These are phyloP conservation scores for Rhinogobius similis DNA, from an alignment of 2,113 vertebrate species.

Conservation along the genomic window DNA sequence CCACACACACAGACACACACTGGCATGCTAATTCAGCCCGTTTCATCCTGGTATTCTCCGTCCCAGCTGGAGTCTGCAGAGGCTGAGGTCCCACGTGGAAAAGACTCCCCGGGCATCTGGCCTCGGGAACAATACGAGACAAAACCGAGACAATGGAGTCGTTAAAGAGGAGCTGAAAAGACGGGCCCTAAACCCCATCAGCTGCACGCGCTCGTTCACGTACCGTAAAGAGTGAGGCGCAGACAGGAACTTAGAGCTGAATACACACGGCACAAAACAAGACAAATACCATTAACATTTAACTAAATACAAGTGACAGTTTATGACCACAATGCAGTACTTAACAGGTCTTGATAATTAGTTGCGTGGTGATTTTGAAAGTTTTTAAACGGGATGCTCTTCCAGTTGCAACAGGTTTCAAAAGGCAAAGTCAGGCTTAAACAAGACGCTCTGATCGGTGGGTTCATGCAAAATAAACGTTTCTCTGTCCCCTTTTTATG, in stretches of 20 bases:
- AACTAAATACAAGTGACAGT: too few relatives aligned
- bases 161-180: conserved; percentile 64
- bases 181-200: conserved; percentile 36
- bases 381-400: too few relatives aligned
- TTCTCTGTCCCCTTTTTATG: too few relatives aligned
- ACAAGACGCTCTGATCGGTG: too few relatives aligned
- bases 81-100: conserved; percentile 27
- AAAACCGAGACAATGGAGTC: conserved; percentile 40
- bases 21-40: not conserved
- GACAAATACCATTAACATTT: not conserved
- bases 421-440: too few relatives aligned
- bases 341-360: too few relatives aligned
- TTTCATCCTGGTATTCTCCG: conserved; percentile 4
- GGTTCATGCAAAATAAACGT: too few relatives aligned
- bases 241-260: not conserved
- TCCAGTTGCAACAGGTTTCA: too few relatives aligned
- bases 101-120: conserved; percentile 46
- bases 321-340: too few relatives aligned
- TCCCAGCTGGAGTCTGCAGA: conserved; percentile 65
- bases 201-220: conserved; percentile 24
- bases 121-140: conserved; percentile 32
- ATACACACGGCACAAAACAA: not conserved
- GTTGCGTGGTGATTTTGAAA: too few relatives aligned
- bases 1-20: not conserved
- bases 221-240: not conserved